Conservation (phyloP, 2,113 vertebrate genomes). For the Chroicocephalus ridibundus region DNA sequence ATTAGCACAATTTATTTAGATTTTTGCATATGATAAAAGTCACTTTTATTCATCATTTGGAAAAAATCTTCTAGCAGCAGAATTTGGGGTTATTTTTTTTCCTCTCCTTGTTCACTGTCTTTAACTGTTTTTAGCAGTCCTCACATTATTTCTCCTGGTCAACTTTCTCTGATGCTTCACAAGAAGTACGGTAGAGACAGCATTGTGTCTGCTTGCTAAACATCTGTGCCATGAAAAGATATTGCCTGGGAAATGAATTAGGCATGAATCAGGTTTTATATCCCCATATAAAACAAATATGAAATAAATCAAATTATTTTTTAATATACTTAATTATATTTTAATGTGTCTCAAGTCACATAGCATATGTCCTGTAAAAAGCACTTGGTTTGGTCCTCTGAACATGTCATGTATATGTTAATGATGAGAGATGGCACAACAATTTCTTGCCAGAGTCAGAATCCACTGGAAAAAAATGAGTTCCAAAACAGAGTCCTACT, state of each 20-base stretch:
- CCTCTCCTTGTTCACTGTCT: not conserved
- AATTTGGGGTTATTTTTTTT: not conserved
- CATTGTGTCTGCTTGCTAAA: not conserved
- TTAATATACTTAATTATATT: conserved; percentile 56
- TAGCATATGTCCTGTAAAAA: conserved; percentile 44
- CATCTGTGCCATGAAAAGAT: conserved; percentile 9
- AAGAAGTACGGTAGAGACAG: not conserved
- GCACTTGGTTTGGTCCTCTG: conserved; percentile 30
- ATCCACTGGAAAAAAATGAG: not conserved
- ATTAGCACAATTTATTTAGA: not conserved
- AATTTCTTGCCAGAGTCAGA: not conserved
- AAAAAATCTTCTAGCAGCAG: not conserved
- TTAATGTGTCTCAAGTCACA: conserved; percentile 31
- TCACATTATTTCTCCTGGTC: not conserved
- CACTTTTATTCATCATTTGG: not conserved
- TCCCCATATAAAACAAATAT: conserved; percentile 29
- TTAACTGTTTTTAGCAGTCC: not conserved
- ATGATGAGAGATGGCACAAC: conserved; percentile 58
- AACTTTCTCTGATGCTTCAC: not conserved
- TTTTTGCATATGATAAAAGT: not conserved
- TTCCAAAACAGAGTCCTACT: not conserved
- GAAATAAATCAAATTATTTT: conserved; percentile 68
- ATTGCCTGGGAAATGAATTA: conserved; percentile 31
- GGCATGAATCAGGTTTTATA: conserved; percentile 23
- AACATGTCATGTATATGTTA: conserved; percentile 31